Percentiles rank a stretch among this genome's conserved stretches.
Evolutionary conservation across 2,113 vertebrate genomes (phyloP).

Genomic region (Chamaetylas fuelleborni): DNA sequence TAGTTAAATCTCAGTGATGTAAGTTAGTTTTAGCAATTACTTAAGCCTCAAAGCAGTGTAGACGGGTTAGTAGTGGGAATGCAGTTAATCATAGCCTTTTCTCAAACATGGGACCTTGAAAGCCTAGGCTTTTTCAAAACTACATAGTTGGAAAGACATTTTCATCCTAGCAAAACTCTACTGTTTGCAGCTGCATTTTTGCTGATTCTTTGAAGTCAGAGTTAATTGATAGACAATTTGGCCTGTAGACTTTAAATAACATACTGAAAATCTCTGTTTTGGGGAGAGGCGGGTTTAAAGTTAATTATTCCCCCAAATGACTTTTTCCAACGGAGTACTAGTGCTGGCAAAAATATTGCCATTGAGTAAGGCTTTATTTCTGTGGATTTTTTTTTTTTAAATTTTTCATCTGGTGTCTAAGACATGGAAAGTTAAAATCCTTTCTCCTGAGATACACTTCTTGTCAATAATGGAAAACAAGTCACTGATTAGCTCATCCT

Average conservation of each 20-base stretch:
- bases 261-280: slow-evolving; percentile 50
- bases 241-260: slow-evolving; percentile 63
- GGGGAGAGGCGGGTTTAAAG: slow-evolving; percentile 44
- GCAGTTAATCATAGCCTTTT: neutral
- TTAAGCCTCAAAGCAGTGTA: neutral
- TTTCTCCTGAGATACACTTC: neutral
- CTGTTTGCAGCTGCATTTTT: slow-evolving; percentile 57
- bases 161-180: slow-evolving; percentile 13
- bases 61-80: neutral
- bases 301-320: slow-evolving; percentile 35
- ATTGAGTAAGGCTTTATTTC: slow-evolving; percentile 15
- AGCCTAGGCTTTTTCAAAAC: neutral
- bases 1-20: neutral
- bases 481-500: neutral
- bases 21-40: neutral
- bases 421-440: neutral
- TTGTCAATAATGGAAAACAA: neutral
- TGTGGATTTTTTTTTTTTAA: neutral
- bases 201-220: slow-evolving; percentile 60
- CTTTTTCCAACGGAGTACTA: slow-evolving; percentile 7
- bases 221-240: slow-evolving; percentile 59
- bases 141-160: slow-evolving; percentile 13
- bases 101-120: neutral
- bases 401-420: neutral
- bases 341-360: neutral